These are phyloP conservation scores for Dendropsophus ebraccatus DNA, from an alignment of 2,113 vertebrate genomes.

Conservation along the genomic window DNA sequence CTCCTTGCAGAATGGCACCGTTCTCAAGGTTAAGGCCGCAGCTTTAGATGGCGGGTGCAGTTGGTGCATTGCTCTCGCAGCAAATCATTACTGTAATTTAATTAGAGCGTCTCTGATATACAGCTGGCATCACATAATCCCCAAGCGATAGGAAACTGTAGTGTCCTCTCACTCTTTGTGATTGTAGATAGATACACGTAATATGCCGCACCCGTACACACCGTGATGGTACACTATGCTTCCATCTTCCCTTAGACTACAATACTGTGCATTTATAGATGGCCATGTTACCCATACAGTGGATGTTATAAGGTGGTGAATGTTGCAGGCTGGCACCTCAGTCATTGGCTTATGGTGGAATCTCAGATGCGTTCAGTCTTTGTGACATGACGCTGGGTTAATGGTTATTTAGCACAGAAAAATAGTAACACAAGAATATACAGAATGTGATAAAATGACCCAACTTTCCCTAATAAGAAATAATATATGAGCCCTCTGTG, in stretches of 20 bases:
- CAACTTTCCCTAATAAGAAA: too few relatives aligned
- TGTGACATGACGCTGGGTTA: too few relatives aligned
- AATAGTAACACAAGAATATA: background rate
- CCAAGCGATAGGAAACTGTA: background rate
- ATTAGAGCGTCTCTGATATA: slow-evolving; percentile 3
- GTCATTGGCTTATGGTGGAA: background rate
- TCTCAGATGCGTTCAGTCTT: too few relatives aligned
- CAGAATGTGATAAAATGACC: too few relatives aligned
- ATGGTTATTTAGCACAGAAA: background rate
- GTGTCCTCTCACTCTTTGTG: background rate
- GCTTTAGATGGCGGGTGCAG: slow-evolving; percentile 3
- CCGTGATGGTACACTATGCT: too few relatives aligned
- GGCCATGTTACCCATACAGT: too few relatives aligned
- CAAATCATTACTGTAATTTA: slow-evolving; percentile 18
- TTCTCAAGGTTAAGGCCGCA: background rate
- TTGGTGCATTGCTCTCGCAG: slow-evolving; percentile 21
- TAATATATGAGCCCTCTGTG: background rate
- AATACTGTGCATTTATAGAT: background rate
- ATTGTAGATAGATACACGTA: background rate
- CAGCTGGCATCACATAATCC: background rate
- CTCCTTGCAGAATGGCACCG: background rate
- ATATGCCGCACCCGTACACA: background rate
- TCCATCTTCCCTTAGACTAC: background rate
- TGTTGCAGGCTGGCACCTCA: too few relatives aligned
- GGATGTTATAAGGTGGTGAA: too few relatives aligned